Base-by-base conservation (phyloP, 2,888 invertebrate species). In the Acronicta leporina region DNA sequence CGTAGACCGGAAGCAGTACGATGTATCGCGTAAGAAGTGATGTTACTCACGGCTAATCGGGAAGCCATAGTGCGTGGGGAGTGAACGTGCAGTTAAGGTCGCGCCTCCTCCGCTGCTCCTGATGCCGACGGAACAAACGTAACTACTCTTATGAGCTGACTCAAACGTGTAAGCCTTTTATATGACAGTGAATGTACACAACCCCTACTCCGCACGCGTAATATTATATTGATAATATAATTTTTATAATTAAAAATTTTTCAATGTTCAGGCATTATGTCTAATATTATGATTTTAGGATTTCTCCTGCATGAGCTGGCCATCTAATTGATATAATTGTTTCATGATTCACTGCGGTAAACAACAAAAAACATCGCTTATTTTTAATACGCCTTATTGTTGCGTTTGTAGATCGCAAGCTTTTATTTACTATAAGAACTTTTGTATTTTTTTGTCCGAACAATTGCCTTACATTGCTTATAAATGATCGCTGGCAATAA, bases 111-210 rank as follows among this genome's bases (percentile, higher is more conserved):
- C 70, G 77, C 78, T 74, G 68, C 82, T 80, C 80, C 83, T 77
- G 77, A 73, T 78, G 77, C 81, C 65, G 68, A 70, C 77, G 69
- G 72, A 77, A 78, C 77, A 82, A 85, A 85, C 68, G 84, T 76
- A 77, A 80, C 76, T 77, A 85, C 81, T 88, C 82, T 85, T 86
- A 79, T 88, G 84, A 80, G 78, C 68, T 82, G 67, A 64, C 67
- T 72, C 68, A 69, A 71, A 63, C 76, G 78, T 75, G 77, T 63
- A 68, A 80, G 85, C 84, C 90, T 92, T 92, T 86, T 93, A 92
- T 93, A 92, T 88, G 82, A 85, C 86, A 85, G 92, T 90, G 92
- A 92, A 92, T 84, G 90, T 83, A 77, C 86, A 82, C 86, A 84
- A 84, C 91, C 91, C 91, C 92, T 92, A 87, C 92, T 87, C 83